Evolutionary conservation across 2,797 vertebrate species (phyloP), one percentile per base, ranked within the genome.

Genomic region (Parambassis ranga): DNA sequence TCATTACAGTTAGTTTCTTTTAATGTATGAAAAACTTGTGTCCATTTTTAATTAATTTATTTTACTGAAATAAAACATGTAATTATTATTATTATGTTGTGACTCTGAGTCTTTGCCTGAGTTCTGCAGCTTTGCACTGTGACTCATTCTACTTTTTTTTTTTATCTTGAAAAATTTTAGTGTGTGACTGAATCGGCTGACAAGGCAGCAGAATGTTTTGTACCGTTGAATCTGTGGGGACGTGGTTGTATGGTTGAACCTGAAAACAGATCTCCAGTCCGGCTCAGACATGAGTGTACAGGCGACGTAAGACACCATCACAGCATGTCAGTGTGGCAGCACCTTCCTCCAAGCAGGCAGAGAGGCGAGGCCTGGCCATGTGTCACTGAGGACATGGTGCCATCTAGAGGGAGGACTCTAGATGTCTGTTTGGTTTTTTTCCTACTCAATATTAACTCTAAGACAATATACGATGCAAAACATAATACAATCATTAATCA

Each of bases 11-110:
- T 90, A 77, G 75, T 90, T 91, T 77, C 79, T 90, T 92, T 92
- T 66, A 90, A 75, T 88, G 90, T 92, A 87, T 83, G 32, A 79
- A 87, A 52, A 84, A 39, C 43, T 79, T 84, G 88, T 91, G 90
- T 89, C 77, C 65, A 85, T 92, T 92, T 93, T 92, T 91, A 79
- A 84, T 87, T 87, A 35, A 85, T 90, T 93, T 91, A 91, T 91
- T 93, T 90, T 89, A 90, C 61, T 81, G 86, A 89, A 93, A 92
- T 92, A 92, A 93, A 93, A 88, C 41, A 81, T 89, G 86, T 92
- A 88, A 90, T 89, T 92, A 87, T 71, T 92, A 87, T 71, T 87
- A 91, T 87, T 65, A 60, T 44, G 62, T 59, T 52, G 53, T 64
- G 64, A 51, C 8, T 26, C 52, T 58, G 16, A 8, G 23, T 68